These are phyloP conservation scores for Laspeyria flexula DNA, from an alignment of 2,888 invertebrate genomes.

Conservation along the genomic window DNA sequence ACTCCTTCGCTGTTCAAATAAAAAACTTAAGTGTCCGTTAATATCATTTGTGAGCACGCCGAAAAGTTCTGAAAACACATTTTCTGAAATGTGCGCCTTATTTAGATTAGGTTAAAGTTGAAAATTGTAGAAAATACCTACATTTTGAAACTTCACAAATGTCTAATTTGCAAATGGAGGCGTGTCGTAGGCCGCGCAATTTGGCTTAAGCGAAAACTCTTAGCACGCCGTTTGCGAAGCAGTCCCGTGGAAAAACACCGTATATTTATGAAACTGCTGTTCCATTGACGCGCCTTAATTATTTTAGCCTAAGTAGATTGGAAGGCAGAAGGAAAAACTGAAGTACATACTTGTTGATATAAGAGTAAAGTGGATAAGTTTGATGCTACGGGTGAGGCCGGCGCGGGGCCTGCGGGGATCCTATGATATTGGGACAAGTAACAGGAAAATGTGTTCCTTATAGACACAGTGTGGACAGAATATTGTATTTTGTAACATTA, in stretches of 20 bases:
- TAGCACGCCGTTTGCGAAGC: slow-evolving; percentile 63
- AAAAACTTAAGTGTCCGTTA: slow-evolving; percentile 51
- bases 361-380: neutral
- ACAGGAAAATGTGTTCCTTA: neutral
- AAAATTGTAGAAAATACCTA: slow-evolving; percentile 26
- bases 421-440: neutral
- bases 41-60: slow-evolving; percentile 48
- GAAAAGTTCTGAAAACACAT: slow-evolving; percentile 23
- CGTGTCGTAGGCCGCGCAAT: slow-evolving; percentile 78
- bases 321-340: slow-evolving; percentile 10
- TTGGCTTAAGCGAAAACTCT: slow-evolving; percentile 79
- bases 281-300: slow-evolving; percentile 26
- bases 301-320: slow-evolving; percentile 27
- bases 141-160: slow-evolving; percentile 49
- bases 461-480: neutral
- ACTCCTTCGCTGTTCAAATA: slow-evolving; percentile 45
- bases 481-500: neutral
- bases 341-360: neutral
- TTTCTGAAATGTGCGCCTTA: slow-evolving; percentile 23
- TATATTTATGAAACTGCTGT: slow-evolving; percentile 43
- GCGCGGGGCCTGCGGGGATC: too few relatives aligned
- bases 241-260: slow-evolving; percentile 58
- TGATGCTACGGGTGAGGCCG: too few relatives aligned
- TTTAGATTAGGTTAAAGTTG: slow-evolving; percentile 24
- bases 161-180: slow-evolving; percentile 84